These are phyloP conservation scores for Philaenus spumarius DNA, from an alignment of 1,140 invertebrate species.

Conservation along the genomic window DNA sequence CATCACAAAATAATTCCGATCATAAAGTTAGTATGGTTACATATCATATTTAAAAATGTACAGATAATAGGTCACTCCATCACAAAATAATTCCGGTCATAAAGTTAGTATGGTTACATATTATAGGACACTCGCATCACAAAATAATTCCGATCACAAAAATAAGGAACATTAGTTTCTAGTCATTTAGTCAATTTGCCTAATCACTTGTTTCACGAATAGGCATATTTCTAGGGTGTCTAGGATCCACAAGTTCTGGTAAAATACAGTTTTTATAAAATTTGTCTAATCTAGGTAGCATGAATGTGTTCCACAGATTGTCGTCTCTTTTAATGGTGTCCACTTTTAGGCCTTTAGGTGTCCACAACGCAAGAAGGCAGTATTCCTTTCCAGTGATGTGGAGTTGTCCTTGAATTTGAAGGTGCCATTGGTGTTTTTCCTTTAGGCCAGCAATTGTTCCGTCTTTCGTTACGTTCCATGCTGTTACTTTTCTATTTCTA, in stretches of 20 bases:
- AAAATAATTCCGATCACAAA: too few relatives aligned
- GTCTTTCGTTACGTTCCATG: slow-evolving; percentile 14
- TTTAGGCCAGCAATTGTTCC: slow-evolving; percentile 29
- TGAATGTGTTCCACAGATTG: slow-evolving; percentile 27
- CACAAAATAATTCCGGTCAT: too few relatives aligned
- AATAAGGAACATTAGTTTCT: too few relatives aligned
- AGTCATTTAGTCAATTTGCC: too few relatives aligned
- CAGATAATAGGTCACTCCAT: too few relatives aligned
- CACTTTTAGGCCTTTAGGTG: slow-evolving; percentile 27
- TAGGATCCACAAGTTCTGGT: slow-evolving; percentile 28
- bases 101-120: too few relatives aligned
- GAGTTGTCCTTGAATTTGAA: slow-evolving; percentile 39
- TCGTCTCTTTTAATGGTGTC: slow-evolving; percentile 24
- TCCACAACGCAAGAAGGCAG: slow-evolving; percentile 38
- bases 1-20: too few relatives aligned
- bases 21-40: too few relatives aligned
- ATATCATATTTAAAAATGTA: too few relatives aligned
- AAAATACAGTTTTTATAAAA: too few relatives aligned
- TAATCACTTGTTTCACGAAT: neutral
- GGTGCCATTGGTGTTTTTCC: slow-evolving; percentile 35
- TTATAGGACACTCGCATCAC: too few relatives aligned
- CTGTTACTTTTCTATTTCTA: slow-evolving; percentile 10
- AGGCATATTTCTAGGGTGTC: neutral
- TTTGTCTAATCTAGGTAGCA: slow-evolving; percentile 15
- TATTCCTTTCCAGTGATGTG: slow-evolving; percentile 34